These are phyloP conservation scores for Miichthys miiuy DNA, from an alignment of 2,797 vertebrate genomes.

Conservation along the genomic window DNA sequence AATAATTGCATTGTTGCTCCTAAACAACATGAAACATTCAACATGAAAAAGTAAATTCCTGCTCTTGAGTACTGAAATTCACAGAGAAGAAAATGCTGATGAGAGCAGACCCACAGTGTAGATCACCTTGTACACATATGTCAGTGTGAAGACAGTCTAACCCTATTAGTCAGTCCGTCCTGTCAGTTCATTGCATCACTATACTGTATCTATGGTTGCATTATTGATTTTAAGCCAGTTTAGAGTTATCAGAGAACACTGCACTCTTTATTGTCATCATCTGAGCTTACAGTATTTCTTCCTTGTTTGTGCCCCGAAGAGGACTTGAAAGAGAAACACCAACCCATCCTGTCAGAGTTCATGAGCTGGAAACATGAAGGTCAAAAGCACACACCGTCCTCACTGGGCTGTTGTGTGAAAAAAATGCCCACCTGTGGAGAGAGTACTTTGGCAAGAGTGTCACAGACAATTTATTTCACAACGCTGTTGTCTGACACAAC, in stretches of 20 bases:
- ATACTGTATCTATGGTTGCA: constrained; percentile 45
- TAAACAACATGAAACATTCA: not conserved
- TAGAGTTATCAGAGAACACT: constrained; percentile 53
- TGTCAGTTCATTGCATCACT: constrained; percentile 55
- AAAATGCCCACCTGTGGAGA: constrained; percentile 53
- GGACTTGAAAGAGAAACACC: constrained; percentile 54
- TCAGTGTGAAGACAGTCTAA: constrained; percentile 47
- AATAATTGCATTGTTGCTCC: not conserved
- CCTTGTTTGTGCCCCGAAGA: constrained; percentile 48
- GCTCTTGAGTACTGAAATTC: constrained; percentile 5
- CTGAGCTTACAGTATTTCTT: constrained; percentile 29
- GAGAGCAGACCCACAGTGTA: constrained; percentile 30
- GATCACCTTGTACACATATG: constrained; percentile 43
- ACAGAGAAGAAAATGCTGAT: constrained; percentile 16
- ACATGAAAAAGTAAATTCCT: constrained; percentile 2
- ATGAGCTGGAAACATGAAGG: constrained; percentile 60
- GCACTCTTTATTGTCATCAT: constrained; percentile 19
- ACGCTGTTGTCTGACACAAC: constrained; percentile 32
- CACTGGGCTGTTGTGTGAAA: constrained; percentile 34
- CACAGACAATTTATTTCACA: constrained; percentile 52
- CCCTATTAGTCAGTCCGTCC: constrained; percentile 57
- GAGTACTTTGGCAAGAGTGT: constrained; percentile 51
- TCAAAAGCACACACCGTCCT: constrained; percentile 47
- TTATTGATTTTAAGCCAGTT: constrained; percentile 71
- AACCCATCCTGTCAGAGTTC: constrained; percentile 41